Evolutionary conservation across 2,113 vertebrate genomes (phyloP), one percentile per base, ranked within the genome.

Genomic region (Willisornis vidua): DNA sequence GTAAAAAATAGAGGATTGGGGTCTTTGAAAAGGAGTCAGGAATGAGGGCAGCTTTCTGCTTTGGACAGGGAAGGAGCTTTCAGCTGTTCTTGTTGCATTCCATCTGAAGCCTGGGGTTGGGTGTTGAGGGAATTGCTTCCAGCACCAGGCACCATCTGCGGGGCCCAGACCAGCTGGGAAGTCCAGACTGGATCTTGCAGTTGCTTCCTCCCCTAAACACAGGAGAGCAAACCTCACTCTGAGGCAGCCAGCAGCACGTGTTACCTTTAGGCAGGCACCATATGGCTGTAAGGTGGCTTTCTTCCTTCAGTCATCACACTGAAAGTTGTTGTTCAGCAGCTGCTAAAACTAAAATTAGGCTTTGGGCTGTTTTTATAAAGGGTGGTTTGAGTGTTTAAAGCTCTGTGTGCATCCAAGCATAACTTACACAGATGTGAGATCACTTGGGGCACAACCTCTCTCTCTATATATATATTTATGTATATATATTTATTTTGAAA

Each of bases 101-200:
- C 19, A 39, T 6, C 6, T 51, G 43, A 19, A 63, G 12, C 18
- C 11, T 19, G 5, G 45, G 14, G 18, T 7, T 45, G 41, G 41
- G 29, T 16, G 19, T 6, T 33, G 45, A 35, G 77, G 66, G 51
- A 59, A 43, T 12, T 39, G 33, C 15, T 67, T 59, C 43, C 19
- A 46, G 35, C 43, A 25, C 33, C 29, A 25, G 57, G 39, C 33
- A 12, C 1, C 2, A 39, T 31, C 10, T 22, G 28, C n/a, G 23
- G 12, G 31, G 31, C 43, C 59, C 24, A n/a, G 43, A 41, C 31
- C 51, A 4, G 19, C 37, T 65, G 48, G 13, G 19, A 58, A 24
- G 37, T 45, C 66, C 58, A 1, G 0, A 10, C 15, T 19, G 4
- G 20, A 54, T 25, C 61, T 26, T 6, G 2, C n/a, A n/a, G 43